These are phyloP conservation scores for Lathronympha strigana DNA, from an alignment of 2,888 invertebrate genomes.

Conservation along the genomic window DNA sequence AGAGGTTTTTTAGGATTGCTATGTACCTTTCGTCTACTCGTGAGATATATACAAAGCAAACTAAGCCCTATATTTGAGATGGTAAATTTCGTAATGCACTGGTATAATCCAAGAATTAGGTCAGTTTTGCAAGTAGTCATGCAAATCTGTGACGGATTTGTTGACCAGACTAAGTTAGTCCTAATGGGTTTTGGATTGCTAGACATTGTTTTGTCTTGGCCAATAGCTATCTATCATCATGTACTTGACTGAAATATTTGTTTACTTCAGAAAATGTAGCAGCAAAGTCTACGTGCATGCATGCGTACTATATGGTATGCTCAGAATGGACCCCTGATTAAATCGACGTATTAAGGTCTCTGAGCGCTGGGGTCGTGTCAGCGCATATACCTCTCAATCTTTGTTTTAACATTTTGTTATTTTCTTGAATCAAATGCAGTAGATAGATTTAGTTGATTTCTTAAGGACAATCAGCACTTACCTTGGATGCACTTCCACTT, in stretches of 20 bases:
- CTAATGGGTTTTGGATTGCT: slow-evolving; percentile 36
- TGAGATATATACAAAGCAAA: slow-evolving; percentile 2
- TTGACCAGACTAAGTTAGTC: slow-evolving; percentile 31
- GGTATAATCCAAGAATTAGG: slow-evolving; percentile 8
- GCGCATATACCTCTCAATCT: too few species aligned
- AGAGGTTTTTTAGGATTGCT: too few species aligned
- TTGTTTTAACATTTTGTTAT: not conserved
- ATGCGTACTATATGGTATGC: too few species aligned
- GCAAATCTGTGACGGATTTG: slow-evolving; percentile 35
- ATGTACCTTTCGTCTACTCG: too few species aligned
- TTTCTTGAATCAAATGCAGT: too few species aligned
- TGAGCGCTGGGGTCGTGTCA: too few species aligned
- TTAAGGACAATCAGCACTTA: slow-evolving; percentile 54
- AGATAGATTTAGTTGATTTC: too few species aligned
- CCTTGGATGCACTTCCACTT: slow-evolving; percentile 93
- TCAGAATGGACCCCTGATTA: too few species aligned
- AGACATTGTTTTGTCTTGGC: slow-evolving; percentile 12
- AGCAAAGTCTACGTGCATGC: too few species aligned
- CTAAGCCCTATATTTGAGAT: not conserved
- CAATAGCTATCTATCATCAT: slow-evolving; percentile 6
- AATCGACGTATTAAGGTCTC: too few species aligned
- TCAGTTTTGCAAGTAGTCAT: slow-evolving; percentile 33
- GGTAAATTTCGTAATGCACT: not conserved
- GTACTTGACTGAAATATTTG: slow-evolving; percentile 8
- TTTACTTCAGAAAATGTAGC: not conserved